Conservation (phyloP, 1,140 invertebrate genomes). For the Aleiodes sp. region DNA sequence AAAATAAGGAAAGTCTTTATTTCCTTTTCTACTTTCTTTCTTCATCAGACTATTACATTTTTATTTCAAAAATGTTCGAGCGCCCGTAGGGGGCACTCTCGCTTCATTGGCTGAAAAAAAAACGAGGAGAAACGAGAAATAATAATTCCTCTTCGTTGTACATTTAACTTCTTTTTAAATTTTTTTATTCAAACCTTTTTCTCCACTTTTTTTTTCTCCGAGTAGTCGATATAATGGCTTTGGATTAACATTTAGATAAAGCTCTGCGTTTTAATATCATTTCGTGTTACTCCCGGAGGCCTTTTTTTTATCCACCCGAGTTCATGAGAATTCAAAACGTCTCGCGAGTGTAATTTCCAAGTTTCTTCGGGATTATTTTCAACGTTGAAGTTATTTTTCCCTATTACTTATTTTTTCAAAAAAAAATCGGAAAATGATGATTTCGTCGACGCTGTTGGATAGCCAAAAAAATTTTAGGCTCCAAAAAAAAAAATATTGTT, state of each 20-base stretch:
- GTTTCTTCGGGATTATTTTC: no score
- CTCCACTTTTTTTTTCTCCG: background rate
- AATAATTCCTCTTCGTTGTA: slow-evolving; percentile 25
- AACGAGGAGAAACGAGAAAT: slow-evolving; percentile 18
- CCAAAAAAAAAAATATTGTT: no score
- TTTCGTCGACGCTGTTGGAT: no score
- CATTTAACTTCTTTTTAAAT: slow-evolving; percentile 37
- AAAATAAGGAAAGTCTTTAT: background rate
- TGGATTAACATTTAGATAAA: slow-evolving; percentile 64
- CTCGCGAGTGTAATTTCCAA: slow-evolving; percentile 2
- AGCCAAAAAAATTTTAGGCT: no score
- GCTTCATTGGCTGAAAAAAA: slow-evolving; percentile 25
- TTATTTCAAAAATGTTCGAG: slow-evolving; percentile 64
- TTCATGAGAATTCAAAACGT: slow-evolving; percentile 6
- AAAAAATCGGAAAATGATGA: no score
- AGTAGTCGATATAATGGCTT: slow-evolving; percentile 42
- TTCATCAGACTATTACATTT: slow-evolving; percentile 64
- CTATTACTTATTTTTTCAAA: background rate
- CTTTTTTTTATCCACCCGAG: slow-evolving; percentile 3
- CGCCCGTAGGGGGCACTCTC: slow-evolving; percentile 55
- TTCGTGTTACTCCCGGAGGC: background rate
- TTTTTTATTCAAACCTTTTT: slow-evolving; percentile 24
- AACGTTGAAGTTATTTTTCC: no score
- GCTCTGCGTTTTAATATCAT: slow-evolving; percentile 31
- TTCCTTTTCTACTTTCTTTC: slow-evolving; percentile 30